Evolutionary conservation across 2,797 vertebrate genomes (phyloP).

Genomic region (Alfaro cultratus): DNA sequence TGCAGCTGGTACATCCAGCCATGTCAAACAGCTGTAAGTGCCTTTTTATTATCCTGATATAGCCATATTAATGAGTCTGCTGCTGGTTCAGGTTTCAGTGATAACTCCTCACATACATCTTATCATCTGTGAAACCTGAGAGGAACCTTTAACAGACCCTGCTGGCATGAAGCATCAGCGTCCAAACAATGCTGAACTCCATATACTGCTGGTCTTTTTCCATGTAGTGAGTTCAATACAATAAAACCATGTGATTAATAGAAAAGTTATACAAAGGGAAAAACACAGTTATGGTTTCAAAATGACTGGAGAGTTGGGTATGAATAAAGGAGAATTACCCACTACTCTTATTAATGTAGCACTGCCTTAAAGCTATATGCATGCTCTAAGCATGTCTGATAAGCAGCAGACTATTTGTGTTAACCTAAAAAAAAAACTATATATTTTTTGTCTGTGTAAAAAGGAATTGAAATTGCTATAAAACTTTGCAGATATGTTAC

Average conservation of each 20-base stretch:
- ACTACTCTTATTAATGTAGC: neutral
- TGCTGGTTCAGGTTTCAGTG: slow-evolving; percentile 45
- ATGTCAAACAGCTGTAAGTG: slow-evolving; percentile 64
- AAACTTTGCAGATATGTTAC: neutral
- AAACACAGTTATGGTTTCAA: neutral
- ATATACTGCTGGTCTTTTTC: slow-evolving; percentile 5
- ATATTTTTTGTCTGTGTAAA: neutral
- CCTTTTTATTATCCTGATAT: slow-evolving; percentile 64
- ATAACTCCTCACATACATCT: slow-evolving; percentile 72
- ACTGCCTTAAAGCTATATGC: neutral
- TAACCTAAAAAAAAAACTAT: neutral
- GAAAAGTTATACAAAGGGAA: neutral
- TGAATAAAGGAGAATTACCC: neutral
- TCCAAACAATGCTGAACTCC: slow-evolving; percentile 2
- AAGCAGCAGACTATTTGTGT: neutral
- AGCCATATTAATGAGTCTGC: slow-evolving; percentile 33
- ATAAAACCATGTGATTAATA: neutral
- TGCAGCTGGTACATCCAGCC: slow-evolving; percentile 35
- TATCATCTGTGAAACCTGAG: slow-evolving; percentile 78
- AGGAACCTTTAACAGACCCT: slow-evolving; percentile 32
- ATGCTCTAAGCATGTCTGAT: neutral
- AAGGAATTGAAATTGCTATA: neutral
- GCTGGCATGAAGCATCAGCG: slow-evolving; percentile 17
- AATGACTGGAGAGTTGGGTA: neutral
- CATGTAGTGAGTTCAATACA: neutral